A percentile compares a stretch with the other conserved stretches of the same genome.
These are phyloP conservation scores for Danionella dracula DNA, from an alignment of 2,797 vertebrate genomes.

Conservation along the genomic window DNA sequence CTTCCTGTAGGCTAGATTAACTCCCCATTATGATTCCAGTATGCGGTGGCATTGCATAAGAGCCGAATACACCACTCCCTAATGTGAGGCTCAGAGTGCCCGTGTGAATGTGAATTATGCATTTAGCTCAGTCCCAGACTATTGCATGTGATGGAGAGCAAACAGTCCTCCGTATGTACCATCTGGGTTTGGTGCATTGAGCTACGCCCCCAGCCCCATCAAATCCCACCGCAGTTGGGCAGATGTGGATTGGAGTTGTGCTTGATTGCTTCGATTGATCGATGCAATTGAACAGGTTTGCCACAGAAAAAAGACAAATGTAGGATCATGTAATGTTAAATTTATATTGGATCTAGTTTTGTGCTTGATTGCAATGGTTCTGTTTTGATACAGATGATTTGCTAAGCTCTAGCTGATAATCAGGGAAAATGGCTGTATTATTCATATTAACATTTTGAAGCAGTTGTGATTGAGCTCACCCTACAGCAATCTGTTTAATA, in stretches of 20 bases:
- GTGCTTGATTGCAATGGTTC: too few relatives aligned
- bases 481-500: too few relatives aligned
- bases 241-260: background rate
- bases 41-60: conserved; percentile 2
- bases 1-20: background rate
- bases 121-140: conserved; percentile 47
- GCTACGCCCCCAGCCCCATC: conserved; percentile 22
- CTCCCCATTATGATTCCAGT: background rate
- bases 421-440: too few relatives aligned
- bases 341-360: too few relatives aligned
- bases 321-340: too few relatives aligned
- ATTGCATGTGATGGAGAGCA: conserved; percentile 19
- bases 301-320: too few relatives aligned
- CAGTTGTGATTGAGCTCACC: too few relatives aligned
- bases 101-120: conserved; percentile 44
- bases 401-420: too few relatives aligned
- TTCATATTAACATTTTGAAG: too few relatives aligned
- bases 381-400: too few relatives aligned
- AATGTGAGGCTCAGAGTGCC: conserved; percentile 44
- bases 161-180: conserved; percentile 6
- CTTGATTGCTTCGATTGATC: background rate
- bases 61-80: conserved; percentile 54
- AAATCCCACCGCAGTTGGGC: conserved; percentile 18
- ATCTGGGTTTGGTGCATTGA: conserved; percentile 42
- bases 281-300: too few relatives aligned